Conservation (phyloP, 2,113 vertebrate species). For the Myanophis thanlyinensis region DNA sequence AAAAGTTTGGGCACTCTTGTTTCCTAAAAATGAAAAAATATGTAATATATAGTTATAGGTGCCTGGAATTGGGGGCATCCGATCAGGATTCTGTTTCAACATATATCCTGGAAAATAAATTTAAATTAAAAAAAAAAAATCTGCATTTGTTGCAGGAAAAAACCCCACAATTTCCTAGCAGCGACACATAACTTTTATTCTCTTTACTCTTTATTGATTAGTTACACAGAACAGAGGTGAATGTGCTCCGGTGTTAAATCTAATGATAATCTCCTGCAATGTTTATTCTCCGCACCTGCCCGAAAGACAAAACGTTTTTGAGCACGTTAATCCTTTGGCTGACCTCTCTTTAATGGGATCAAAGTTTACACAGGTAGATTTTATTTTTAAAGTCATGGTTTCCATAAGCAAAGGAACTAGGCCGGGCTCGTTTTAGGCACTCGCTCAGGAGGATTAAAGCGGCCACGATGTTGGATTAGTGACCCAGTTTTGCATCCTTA, state of each 20-base stretch:
- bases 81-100: background rate
- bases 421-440: too few species aligned
- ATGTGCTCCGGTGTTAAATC: constrained; percentile 9
- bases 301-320: constrained; percentile 6
- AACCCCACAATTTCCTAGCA: background rate
- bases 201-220: background rate
- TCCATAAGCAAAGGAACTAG: background rate
- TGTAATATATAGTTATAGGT: background rate
- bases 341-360: background rate
- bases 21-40: background rate
- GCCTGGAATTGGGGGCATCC: background rate
- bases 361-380: background rate
- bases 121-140: background rate
- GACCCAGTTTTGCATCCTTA: background rate
- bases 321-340: background rate
- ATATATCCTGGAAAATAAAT: background rate
- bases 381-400: background rate
- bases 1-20: background rate
- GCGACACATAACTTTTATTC: background rate
- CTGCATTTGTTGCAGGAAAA: background rate
- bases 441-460: background rate
- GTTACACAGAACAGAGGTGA: background rate
- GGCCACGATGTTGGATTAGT: background rate
- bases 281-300: background rate
- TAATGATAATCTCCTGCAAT: background rate